Base-by-base conservation (phyloP, 2,888 invertebrate species). In the Nomada goodeniana region DNA sequence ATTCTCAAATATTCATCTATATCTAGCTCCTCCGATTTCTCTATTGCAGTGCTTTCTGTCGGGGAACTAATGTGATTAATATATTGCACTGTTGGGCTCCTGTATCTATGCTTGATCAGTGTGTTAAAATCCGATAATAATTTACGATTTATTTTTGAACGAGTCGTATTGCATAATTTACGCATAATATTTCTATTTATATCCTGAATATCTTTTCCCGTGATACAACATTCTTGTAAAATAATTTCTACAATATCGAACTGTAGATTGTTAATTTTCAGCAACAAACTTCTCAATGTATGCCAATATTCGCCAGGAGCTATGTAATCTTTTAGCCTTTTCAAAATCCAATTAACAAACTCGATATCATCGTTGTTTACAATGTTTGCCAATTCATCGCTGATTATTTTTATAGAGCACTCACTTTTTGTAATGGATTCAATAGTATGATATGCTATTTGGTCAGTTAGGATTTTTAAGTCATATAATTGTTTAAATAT, bases 151-250 rank as follows among this genome's bases (percentile, higher is more conserved):
- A 70, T 11, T 13, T 18, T 1, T 23, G 2, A 4, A 18, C 4
- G 11, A 44, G 9, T n/a, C 0, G 42, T 4, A 3, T n/a, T 7
- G 7, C 23, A 0, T 10, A 83, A 11, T 55, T 74, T 81, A 10
- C 0, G 4, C 29, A 88, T 65, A 13, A 86, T 53, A 57, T 88
- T 80, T 7, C 63, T 65, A 15, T 89, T 60, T 44, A 92, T 61
- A 20, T 90, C 90, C 0, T 53, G 13, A 36, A 87, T 69, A 29
- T 91, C 69, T 11, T 11, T 59, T 26, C 0, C 2, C 4, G 36
- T 57, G 2, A 15, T 1, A 53, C 88, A 26, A 60, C 88, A 90
- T 53, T 92, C 89, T 4, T 59, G 0, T 42, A 92, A 47, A 23
- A 91, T 70, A 0, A 50, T 53, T 5, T 86, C 68, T 50, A 44